Base-by-base conservation (phyloP, 2,797 vertebrate genomes). In the Anguilla marmorata region DNA sequence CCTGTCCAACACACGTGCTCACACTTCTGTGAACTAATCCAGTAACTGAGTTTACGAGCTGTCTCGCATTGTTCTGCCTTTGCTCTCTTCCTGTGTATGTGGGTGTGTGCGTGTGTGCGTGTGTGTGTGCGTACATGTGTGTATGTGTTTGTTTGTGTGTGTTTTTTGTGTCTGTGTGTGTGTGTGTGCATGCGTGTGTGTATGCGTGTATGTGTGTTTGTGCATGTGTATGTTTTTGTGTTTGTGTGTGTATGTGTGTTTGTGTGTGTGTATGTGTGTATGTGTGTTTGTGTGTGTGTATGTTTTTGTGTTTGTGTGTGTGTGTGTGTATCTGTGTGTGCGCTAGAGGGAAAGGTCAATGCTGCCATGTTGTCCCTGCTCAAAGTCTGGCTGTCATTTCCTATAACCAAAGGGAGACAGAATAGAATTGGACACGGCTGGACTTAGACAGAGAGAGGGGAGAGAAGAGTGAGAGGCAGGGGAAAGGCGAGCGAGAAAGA, bases 401-500 rank as follows among this genome's bases (percentile, higher is more conserved):
- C 74, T 79, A 79, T 79, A 45, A 79, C 33, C 33, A 19, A 37
- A 6, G 19, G 16, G 14, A 79, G 14, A 41, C 69, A 30, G 27
- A 30, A 74, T 0, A 79, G 74, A 79, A 37, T 21, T 1, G 37
- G 74, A 80, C 76, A 48, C 76, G 19, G 76, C 76, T 80, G 76
- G 76, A 76, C 85, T 16, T 21, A 60, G 85, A 87, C 14, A 8
- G 58, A 88, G 66, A 76, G 37, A 56, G 60, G 41, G 1, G 19
- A n/a, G 11, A 4, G 33, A 69, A 45, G 11, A 37, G 45, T 76
- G 33, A 48, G 76, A 11, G 21, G 19, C 21, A 80, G 30, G 76
- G 12, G 30, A 74, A 19, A 30, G 33, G 27, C 1, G 37, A 27
- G 27, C 1, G 3, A 27, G 56, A 24, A 37, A 48, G 37, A 82